Base-by-base conservation (phyloP, 1,140 invertebrate species). In the Caenorhabditis inopinata region DNA sequence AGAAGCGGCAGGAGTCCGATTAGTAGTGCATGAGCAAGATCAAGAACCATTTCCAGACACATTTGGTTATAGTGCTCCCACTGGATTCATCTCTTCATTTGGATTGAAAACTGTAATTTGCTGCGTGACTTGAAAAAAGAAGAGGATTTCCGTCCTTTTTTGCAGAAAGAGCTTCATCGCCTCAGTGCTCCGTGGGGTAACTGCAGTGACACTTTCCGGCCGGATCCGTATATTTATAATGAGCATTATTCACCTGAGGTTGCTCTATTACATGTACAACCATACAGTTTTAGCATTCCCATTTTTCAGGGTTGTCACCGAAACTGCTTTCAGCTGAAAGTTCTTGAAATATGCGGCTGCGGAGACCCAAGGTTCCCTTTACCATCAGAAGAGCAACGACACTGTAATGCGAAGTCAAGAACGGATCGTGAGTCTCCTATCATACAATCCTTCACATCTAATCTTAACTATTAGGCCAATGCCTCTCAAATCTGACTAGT, bases 31-130 rank as follows among this genome's bases (percentile, higher is more conserved):
- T 68, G 87, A 79, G 32, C 49, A 82, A 51, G 87, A 88, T 83
- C 86, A 88, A 62, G 86, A 88, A 49, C 87, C 87, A 12, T 88
- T 88, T 83, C 87, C 87, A 12, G 87, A 88, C 53, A 87, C 87
- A 38, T 88, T 84, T 76, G 86, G 87, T 27, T 88, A 89, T 49
- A 78, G 68, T 21, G 87, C 87, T 6, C 87, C 87, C 0, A 87
- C 85, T 48, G 87, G 87, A n/a, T 88, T 89, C 77, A 82, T 88
- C 23, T 89, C 87, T 5, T 86, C 84, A 25, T 88, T 88, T 74
- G 87, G 87, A n/a, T 74, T 88, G 16, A 88, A 88, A 85, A 87
- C 87, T 3, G 86, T 87, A 27, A 74, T 73, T 77, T 32, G 9
- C 6, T 23, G 27, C 35, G 38, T n/a, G n/a, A n/a, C 38, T 42